Base-by-base conservation (phyloP, 2,888 invertebrate genomes). In the Crocallis elinguaria region DNA sequence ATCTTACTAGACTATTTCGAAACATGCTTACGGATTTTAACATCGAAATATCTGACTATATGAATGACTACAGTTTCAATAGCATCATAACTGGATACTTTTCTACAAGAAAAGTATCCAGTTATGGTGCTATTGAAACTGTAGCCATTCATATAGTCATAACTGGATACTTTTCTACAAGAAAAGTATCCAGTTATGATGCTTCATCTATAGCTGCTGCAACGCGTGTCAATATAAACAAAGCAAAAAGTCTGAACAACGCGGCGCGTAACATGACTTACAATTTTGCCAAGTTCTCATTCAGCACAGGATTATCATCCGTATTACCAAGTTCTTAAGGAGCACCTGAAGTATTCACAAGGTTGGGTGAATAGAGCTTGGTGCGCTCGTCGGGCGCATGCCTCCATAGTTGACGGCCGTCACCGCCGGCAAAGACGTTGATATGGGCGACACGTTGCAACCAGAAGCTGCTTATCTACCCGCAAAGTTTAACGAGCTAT, bases 401-500 rank as follows among this genome's bases (percentile, higher is more conserved):
- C 71, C 75, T 75, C 76, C 75, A 69, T 57, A 67, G 64, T 58
- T 62, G 72, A 69, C 71, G 68, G 70, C 64, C 57, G 69, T 66
- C 67, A 66, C 51, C 38, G 39, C 67, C 68, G 67, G 66, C 65
- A 62, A 67, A 75, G 76, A 77, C 71, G 71, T 67, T 73, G 71
- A 73, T 67, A 75, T 65, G 49, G 55, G 54, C 55, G 64, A 66
- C 66, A 65, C 50, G 57, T 57, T 60, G 56, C 58, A 58, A 41
- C 54, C 49, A 63, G 68, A 59, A 64, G 68, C 48, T 60, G 63
- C 63, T 70, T 72, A 69, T 69, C 46, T 33, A 19, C 17, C 43
- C 46, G 52, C 37, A 39, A 50, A 57, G 50, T 62, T 48, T 25
- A 44, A 56, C 42, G 32, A 51, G 30, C 29, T 9, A 16, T 43